Evolutionary conservation across 2,888 invertebrate species (phyloP).

Genomic region (Harpalus rubripes): DNA sequence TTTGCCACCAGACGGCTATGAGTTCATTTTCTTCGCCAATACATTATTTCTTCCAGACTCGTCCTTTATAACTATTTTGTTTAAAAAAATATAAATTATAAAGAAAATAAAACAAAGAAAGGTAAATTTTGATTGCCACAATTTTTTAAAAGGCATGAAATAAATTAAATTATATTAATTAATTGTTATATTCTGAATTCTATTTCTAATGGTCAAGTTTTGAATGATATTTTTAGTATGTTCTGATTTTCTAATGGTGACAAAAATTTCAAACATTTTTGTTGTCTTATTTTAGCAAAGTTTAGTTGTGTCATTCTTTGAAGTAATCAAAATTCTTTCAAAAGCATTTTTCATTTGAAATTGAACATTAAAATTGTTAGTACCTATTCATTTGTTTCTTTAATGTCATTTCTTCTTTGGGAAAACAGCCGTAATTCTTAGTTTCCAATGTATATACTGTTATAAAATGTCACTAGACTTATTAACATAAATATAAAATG

Average conservation of each 20-base stretch:
- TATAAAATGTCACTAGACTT: conserved; percentile 9
- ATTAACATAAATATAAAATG: conserved; percentile 25
- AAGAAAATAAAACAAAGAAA: no score
- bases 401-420: background rate
- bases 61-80: no score
- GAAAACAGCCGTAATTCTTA: background rate
- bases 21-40: no score
- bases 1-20: no score
- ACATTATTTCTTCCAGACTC: no score
- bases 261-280: background rate
- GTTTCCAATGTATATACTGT: conserved; percentile 10
- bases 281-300: conserved; percentile 9
- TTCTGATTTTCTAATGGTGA: background rate
- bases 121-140: no score
- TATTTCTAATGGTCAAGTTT: background rate
- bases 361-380: no score
- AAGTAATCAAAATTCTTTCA: background rate
- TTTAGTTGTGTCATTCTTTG: conserved; percentile 8
- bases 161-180: no score
- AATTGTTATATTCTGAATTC: background rate
- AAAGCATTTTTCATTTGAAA: background rate
- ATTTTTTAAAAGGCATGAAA: no score
- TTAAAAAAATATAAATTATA: no score
- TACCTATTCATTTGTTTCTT: no score
- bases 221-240: background rate